Percentiles rank a stretch among this genome's conserved stretches.
Conservation (phyloP, 2,113 vertebrate species). For the Dermatemys mawii region DNA sequence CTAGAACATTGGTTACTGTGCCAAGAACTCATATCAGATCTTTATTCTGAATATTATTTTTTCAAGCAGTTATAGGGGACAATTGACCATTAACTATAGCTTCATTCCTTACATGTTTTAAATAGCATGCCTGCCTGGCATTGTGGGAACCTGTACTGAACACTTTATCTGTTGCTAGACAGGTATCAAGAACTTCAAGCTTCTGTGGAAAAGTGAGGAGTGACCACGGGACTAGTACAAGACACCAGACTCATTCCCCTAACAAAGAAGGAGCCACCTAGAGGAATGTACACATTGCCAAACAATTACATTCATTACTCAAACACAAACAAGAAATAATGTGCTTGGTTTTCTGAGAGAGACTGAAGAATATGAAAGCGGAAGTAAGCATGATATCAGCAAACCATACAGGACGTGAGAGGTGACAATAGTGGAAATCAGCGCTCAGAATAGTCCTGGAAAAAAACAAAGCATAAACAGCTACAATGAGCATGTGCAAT, state of each 20-base stretch:
- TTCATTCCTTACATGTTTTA: constrained; percentile 36
- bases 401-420: background rate
- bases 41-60: constrained; percentile 35
- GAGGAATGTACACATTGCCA: constrained; percentile 54
- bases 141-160: constrained; percentile 55
- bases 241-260: constrained; percentile 52
- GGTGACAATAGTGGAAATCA: constrained; percentile 1
- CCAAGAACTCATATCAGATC: background rate
- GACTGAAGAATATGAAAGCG: constrained; percentile 35
- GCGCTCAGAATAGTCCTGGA: background rate
- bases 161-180: background rate
- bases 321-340: background rate
- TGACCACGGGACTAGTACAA: constrained; percentile 42
- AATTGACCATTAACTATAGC: constrained; percentile 3
- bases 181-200: constrained; percentile 56
- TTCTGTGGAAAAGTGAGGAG: constrained; percentile 66
- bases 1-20: background rate
- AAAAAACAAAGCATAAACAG: background rate
- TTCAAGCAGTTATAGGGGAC: background rate
- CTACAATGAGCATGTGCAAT: background rate
- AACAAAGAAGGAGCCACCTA: constrained; percentile 39
- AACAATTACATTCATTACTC: constrained; percentile 61
- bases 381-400: background rate
- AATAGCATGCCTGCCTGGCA: constrained; percentile 51
- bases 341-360: constrained; percentile 1